Evolutionary conservation across 2,113 vertebrate species (phyloP), one percentile per base, ranked within the genome.

Genomic region (Hippocampus comes): DNA sequence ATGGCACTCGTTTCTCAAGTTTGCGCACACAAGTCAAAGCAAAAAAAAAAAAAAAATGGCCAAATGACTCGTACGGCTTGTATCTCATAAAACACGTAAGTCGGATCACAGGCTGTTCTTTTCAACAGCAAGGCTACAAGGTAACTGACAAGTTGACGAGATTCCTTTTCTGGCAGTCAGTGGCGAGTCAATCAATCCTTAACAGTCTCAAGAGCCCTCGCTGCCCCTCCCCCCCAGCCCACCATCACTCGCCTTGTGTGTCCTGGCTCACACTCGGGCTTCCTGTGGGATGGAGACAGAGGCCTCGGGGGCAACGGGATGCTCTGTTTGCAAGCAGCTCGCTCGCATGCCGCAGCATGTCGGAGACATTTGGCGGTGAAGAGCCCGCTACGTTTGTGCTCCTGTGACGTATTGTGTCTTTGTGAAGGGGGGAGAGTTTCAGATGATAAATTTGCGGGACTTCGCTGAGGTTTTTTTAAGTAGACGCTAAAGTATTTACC

Each of bases 291-390:
- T 70, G 68, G 73, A 86, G 73, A 61, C 76, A 9, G 63, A 78
- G 85, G 10, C 89, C 86, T 82, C 76, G 10, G 81, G 63, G 89
- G 85, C 81, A 82, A 72, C 68, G 74, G 75, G 86, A 86, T 82
- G 82, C 63, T 84, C 84, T 83, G 75, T 84, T 84, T 85, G 68
- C 79, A 88, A 60, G 74, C 84, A 85, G 43, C 42, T 14, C 78
- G 80, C 84, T 78, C 78, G 85, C 89, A 91, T 86, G 91, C 82
- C 88, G 34, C 77, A 78, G 85, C 91, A 81, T 90, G 89, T 88
- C 81, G 74, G 78, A 14, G 75, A 25, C 74, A 5, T 76, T 81
- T 87, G 46, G 77, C 66, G 59, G 67, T 69, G 81, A 73, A 48
- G 63, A 78, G 53, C 21, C 21, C 21, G 53, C 59, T 82, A 72